Evolutionary conservation across 64 coral and sea anemone genomes (phyloP), one percentile per base, ranked within the genome.

Genomic region (Actinia tenebrosa): DNA sequence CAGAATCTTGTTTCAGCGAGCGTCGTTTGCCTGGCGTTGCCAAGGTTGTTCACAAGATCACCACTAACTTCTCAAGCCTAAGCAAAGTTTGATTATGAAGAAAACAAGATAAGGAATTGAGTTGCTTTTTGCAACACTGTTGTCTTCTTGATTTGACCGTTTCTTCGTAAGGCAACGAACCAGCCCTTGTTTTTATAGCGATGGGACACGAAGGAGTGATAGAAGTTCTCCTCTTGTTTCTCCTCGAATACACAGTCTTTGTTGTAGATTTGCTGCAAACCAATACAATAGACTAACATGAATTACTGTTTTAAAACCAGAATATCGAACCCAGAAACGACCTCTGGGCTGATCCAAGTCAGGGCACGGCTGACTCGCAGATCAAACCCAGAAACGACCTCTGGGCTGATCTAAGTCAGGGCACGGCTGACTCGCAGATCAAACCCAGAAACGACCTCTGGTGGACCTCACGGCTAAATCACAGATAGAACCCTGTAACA

Each of bases 101-200:
- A 81, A 53, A 81, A 81, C 22, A 81, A 81, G 13, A 95, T 78
- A 53, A 95, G 83, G 58, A 97, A 97, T 45, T 97, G 94, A 25
- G 91, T 91, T 19, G 94, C 91, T 79, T 92, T 92, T 84, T 97
- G 94, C 50, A 91, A 84, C 64, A 91, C 58, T 52, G 23, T 78
- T 16, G 94, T 96, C 8, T 10, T 66, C 22, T 66, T 66, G 19
- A 23, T 66, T 3, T 66, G 63, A n/a, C 63, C 94, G 45, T 96
- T 96, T 56, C 80, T 84, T 84, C 89, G 89, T 59, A 96, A 87
- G 18, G 91, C 94, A 9, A 96, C 85, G 1, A 86, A 59, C 94
- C 94, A 96, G 18, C 44, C 86, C 0, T 22, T 83, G 53, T 86
- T n/a, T 7, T 87, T 86, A 72, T 90, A 91, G 20, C 83, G 81